Conservation (phyloP, 1,140 invertebrate species). For the Zaprionus ghesquierei region DNA sequence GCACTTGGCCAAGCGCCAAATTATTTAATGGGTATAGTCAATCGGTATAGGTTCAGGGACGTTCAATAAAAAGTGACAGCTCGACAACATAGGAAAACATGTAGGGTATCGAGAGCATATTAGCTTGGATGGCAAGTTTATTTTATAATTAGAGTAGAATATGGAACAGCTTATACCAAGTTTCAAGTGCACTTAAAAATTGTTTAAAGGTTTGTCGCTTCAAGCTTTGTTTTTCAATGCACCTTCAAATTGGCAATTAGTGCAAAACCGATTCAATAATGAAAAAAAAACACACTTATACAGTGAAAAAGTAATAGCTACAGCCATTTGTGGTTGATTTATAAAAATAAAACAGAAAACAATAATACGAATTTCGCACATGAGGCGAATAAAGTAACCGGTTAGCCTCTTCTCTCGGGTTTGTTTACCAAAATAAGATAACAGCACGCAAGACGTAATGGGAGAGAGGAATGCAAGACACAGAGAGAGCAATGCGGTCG, state of each 20-base stretch:
- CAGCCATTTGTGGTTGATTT: conserved; percentile 12
- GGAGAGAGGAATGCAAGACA: not conserved
- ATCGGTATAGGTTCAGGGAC: conserved; percentile 40
- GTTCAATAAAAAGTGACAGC: conserved; percentile 14
- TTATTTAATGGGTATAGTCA: conserved; percentile 13
- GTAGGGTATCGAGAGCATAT: not conserved
- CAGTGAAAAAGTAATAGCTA: conserved; percentile 13
- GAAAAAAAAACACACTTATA: conserved; percentile 21
- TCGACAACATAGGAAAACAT: not conserved
- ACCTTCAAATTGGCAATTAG: conserved; percentile 27
- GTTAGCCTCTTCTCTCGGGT: conserved; percentile 50
- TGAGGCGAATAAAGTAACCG: conserved; percentile 28
- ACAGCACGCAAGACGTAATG: not conserved
- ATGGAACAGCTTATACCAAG: not conserved
- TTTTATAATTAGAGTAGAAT: not conserved
- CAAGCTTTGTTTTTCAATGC: not conserved
- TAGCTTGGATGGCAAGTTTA: not conserved
- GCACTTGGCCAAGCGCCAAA: conserved; percentile 55
- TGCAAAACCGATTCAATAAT: conserved; percentile 33
- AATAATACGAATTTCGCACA: conserved; percentile 10
- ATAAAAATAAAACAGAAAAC: conserved; percentile 23
- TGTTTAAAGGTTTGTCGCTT: not conserved
- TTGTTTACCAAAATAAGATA: conserved; percentile 64
- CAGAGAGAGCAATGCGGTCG: not conserved
- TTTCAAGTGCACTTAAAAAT: not conserved